phyloP scores from a whole-genome alignment of 92 coral and sea anemone genomes.

The Epizoanthus fatuus region DNA sequence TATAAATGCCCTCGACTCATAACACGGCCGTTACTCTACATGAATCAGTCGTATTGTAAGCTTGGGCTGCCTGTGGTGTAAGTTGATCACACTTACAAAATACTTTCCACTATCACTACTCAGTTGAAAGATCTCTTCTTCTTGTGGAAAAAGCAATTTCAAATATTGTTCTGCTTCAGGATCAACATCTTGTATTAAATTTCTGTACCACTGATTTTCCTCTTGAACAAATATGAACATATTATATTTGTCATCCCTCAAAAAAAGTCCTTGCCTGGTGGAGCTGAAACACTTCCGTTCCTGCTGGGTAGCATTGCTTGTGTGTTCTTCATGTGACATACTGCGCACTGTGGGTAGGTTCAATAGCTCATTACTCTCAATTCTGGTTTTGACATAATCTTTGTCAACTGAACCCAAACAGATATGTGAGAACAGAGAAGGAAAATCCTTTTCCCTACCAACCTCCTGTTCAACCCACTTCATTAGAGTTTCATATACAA shows the following conservation, averaged over 20 bases:
- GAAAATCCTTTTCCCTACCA: not conserved
- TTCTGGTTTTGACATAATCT: not conserved
- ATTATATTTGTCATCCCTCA: not conserved
- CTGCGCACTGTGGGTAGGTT: not conserved
- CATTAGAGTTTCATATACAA: constrained; percentile 4
- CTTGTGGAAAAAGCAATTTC: not conserved
- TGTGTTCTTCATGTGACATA: not conserved
- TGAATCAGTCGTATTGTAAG: no score
- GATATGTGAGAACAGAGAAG: not conserved
- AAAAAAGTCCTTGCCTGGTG: not conserved
- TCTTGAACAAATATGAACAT: not conserved
- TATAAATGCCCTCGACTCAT: no score
- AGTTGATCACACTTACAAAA: not conserved
- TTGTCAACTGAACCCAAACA: not conserved
- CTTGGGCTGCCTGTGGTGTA: no score
- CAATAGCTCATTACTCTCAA: not conserved
- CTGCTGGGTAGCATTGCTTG: no score
- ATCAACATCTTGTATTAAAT: not conserved
- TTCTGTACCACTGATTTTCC: constrained; percentile 1
- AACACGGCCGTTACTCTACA: no score
- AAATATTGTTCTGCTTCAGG: not conserved
- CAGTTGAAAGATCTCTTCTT: not conserved
- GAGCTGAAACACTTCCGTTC: not conserved
- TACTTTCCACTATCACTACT: not conserved
- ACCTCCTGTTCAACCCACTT: not conserved